Evolutionary conservation across 2,113 vertebrate genomes (phyloP).

Genomic region (Entosphenus tridentatus): DNA sequence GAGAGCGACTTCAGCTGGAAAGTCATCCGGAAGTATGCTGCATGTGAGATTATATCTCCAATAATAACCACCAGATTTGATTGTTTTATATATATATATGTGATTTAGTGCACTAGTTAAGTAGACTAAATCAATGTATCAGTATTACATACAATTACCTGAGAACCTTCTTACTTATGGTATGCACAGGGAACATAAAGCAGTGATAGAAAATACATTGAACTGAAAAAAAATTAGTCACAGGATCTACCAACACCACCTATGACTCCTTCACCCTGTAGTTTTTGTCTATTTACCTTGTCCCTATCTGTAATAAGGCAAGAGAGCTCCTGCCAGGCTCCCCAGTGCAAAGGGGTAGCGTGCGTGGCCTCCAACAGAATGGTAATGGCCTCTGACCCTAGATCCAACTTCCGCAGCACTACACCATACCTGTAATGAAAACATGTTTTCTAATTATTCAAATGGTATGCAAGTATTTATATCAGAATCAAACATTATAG

Average conservation of each 20-base stretch:
- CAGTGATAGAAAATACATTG: not conserved
- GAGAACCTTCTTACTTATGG: not conserved
- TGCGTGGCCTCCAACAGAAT: constrained; percentile 82
- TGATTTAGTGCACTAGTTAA: not conserved
- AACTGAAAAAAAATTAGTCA: not conserved
- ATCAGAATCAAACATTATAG: not conserved
- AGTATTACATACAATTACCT: not conserved
- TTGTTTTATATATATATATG: not conserved
- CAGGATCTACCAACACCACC: no score
- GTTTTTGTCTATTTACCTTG: constrained; percentile 37
- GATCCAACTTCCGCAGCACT: constrained; percentile 73
- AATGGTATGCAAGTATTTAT: not conserved
- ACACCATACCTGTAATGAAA: constrained; percentile 50
- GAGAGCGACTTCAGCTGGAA: constrained; percentile 76
- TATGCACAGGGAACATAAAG: not conserved
- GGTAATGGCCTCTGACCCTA: constrained; percentile 78
- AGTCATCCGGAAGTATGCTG: constrained; percentile 12
- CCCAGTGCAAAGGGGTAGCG: constrained; percentile 76
- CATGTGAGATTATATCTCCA: constrained; percentile 16
- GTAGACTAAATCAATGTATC: not conserved
- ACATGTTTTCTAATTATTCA: not conserved
- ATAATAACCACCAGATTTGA: not conserved
- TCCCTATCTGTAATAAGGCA: constrained; percentile 95
- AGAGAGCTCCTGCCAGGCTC: constrained; percentile 87
- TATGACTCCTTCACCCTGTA: no score